Evolutionary conservation across 2,888 invertebrate species (phyloP).

Genomic region (Molorchus minor): DNA sequence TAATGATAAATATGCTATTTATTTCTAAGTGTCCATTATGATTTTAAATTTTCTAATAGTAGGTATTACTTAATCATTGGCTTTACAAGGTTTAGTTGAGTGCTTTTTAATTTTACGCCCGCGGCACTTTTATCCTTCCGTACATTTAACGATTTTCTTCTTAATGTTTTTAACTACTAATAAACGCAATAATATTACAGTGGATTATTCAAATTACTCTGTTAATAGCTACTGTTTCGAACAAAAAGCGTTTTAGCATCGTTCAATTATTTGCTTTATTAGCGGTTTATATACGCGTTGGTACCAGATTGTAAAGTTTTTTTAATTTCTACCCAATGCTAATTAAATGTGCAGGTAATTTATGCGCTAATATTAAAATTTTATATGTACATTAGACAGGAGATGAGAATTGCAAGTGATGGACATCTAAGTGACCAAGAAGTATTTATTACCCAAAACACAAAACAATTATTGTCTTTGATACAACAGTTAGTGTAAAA

Average conservation of each 20-base stretch:
- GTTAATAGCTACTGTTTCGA: slow-evolving; percentile 38
- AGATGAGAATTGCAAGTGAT: no score
- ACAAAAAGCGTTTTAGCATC: slow-evolving; percentile 28
- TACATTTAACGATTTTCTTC: slow-evolving; percentile 18
- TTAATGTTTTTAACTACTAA: slow-evolving; percentile 29
- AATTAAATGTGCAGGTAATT: slow-evolving; percentile 1
- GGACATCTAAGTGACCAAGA: no score
- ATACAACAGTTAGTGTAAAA: no score
- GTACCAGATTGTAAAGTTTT: slow-evolving; percentile 31
- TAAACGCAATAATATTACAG: slow-evolving; percentile 25
- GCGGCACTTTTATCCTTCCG: not conserved
- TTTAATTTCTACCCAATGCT: slow-evolving; percentile 13
- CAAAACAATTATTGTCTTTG: no score
- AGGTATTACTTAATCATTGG: no score
- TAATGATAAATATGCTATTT: no score
- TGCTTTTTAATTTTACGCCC: slow-evolving; percentile 4
- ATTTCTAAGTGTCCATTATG: no score
- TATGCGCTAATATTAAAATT: not conserved
- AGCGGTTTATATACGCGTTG: slow-evolving; percentile 5
- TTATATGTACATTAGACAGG: not conserved
- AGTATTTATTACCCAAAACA: no score
- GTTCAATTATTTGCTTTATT: slow-evolving; percentile 23
- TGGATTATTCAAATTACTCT: slow-evolving; percentile 39
- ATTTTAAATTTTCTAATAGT: no score
- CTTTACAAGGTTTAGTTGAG: no score